phyloP scores from a whole-genome alignment of 2,113 vertebrate species.

The Hippolais icterina region DNA sequence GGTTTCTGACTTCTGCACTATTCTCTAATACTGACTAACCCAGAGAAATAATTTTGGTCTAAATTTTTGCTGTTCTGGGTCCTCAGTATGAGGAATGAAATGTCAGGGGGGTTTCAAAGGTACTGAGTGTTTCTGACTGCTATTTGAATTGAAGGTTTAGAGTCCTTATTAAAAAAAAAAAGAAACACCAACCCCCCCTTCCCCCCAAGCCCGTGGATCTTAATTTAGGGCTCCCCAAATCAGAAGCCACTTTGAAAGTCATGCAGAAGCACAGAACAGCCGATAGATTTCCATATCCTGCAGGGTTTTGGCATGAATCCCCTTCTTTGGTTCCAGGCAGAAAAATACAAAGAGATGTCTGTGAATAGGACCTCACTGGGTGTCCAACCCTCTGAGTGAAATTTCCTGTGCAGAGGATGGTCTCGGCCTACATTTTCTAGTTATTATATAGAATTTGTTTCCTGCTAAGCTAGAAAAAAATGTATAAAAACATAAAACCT shows the following conservation, averaged over 20 bases:
- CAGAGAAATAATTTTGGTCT: slow-evolving; percentile 23
- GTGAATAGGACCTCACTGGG: slow-evolving; percentile 63
- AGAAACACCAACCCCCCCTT: background rate
- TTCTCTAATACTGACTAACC: slow-evolving; percentile 15
- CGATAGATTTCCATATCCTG: slow-evolving; percentile 65
- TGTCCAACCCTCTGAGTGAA: slow-evolving; percentile 59
- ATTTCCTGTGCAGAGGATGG: slow-evolving; percentile 62
- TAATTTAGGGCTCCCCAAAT: slow-evolving; percentile 65
- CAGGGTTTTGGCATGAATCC: slow-evolving; percentile 65
- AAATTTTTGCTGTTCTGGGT: slow-evolving; percentile 41
- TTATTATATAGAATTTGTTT: slow-evolving; percentile 68
- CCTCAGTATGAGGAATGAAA: slow-evolving; percentile 3
- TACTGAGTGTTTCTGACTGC: background rate
- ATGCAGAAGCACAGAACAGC: slow-evolving; percentile 42
- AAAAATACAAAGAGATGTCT: slow-evolving; percentile 63
- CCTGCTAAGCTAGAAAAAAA: slow-evolving; percentile 44
- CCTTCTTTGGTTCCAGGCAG: slow-evolving; percentile 63
- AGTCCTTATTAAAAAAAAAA: slow-evolving; percentile 25
- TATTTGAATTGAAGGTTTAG: slow-evolving; percentile 34
- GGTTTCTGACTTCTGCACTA: slow-evolving; percentile 20
- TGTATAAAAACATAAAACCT: slow-evolving; percentile 38
- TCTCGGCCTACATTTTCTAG: slow-evolving; percentile 60
- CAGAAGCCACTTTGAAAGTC: slow-evolving; percentile 63
- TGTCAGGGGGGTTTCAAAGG: slow-evolving; percentile 34
- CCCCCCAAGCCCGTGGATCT: background rate